Conservation (phyloP, 2,888 invertebrate genomes). For the Cremastinae sp. region DNA sequence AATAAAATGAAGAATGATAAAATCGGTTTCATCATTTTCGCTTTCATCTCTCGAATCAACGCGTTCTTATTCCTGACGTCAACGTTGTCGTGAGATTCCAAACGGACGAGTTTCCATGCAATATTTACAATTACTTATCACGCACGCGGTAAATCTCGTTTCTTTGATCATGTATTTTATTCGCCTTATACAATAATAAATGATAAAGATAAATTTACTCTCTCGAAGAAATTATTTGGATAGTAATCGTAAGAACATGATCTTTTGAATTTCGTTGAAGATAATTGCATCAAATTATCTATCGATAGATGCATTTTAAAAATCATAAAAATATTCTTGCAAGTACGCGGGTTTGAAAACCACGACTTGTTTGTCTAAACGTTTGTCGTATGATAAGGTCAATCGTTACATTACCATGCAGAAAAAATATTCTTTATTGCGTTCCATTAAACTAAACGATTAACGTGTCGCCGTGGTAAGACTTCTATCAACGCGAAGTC, state of each 20-base stretch:
- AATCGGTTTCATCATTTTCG: conserved; percentile 47
- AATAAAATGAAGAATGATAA: conserved; percentile 47
- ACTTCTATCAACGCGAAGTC: too few relatives aligned
- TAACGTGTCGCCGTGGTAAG: too few relatives aligned
- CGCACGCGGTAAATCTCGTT: conserved; percentile 52
- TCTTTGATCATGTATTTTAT: conserved; percentile 41
- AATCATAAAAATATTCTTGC: too few relatives aligned
- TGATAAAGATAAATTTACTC: background rate
- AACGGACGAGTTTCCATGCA: conserved; percentile 24
- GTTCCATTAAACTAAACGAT: conserved; percentile 4
- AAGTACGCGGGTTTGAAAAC: conserved; percentile 12
- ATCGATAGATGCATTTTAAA: too few relatives aligned
- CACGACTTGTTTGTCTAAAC: conserved; percentile 20
- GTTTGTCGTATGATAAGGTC: conserved; percentile 22
- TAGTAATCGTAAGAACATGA: too few relatives aligned
- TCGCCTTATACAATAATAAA: conserved; percentile 8
- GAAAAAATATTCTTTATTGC: conserved; percentile 21
- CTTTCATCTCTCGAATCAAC: conserved; percentile 31
- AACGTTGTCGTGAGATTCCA: conserved; percentile 31
- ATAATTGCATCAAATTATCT: too few relatives aligned
- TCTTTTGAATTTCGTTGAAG: too few relatives aligned
- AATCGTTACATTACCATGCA: conserved; percentile 14
- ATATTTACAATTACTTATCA: conserved; percentile 61
- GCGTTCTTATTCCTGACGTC: conserved; percentile 48
- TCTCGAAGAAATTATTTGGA: too few relatives aligned